These are phyloP conservation scores for Drosophila stalkeri DNA, from an alignment of 2,888 invertebrate genomes.

Conservation along the genomic window DNA sequence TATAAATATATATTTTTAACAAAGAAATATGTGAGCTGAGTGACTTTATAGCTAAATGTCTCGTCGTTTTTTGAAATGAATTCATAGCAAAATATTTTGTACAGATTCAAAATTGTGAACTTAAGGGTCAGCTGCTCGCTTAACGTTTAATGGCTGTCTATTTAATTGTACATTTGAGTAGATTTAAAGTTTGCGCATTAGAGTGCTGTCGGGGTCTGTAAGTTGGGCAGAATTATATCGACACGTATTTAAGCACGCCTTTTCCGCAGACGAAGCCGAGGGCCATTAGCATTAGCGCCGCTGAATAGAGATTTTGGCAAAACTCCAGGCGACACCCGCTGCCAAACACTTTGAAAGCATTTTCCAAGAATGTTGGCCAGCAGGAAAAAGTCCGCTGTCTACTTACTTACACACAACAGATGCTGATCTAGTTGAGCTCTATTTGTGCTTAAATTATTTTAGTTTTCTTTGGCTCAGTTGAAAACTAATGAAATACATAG, in stretches of 20 bases:
- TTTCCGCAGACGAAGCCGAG: constrained; percentile 34
- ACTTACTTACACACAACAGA: constrained; percentile 12
- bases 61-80: too few relatives aligned
- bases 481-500: constrained; percentile 2
- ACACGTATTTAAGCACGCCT: constrained; percentile 28
- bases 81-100: background rate
- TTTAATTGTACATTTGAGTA: constrained; percentile 30
- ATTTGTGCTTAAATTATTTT: constrained; percentile 20
- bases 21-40: too few relatives aligned
- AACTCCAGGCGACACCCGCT: constrained; percentile 56
- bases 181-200: constrained; percentile 3
- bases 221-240: constrained; percentile 29
- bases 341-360: constrained; percentile 52
- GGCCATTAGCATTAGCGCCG: constrained; percentile 71
- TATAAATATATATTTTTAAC: too few relatives aligned
- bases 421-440: constrained; percentile 7
- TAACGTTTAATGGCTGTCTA: constrained; percentile 24
- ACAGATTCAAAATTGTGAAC: background rate
- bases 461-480: background rate
- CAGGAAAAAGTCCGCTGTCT: constrained; percentile 15
- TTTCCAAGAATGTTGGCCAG: constrained; percentile 23
- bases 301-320: constrained; percentile 65
- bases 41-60: too few relatives aligned
- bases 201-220: constrained; percentile 17
- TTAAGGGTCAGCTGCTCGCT: background rate